phyloP scores from a whole-genome alignment of 1,140 invertebrate species.

The Phthorimaea operculella region DNA sequence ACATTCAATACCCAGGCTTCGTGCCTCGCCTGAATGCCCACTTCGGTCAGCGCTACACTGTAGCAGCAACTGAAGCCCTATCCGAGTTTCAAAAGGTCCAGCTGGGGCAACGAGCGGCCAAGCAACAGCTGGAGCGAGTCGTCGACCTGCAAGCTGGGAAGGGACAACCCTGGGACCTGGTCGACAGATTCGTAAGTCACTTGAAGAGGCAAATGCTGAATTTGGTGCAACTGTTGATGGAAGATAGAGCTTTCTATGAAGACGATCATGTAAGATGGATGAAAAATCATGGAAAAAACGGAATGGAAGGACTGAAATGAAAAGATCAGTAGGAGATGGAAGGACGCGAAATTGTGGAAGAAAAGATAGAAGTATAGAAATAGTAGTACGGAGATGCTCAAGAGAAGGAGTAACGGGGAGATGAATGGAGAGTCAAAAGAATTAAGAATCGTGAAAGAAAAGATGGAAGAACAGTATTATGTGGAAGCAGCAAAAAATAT shows the following conservation, averaged over 20 bases:
- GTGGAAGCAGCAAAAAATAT: too few relatives aligned
- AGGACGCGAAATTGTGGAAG: too few relatives aligned
- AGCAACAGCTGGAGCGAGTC: constrained; percentile 66
- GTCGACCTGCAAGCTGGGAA: constrained; percentile 69
- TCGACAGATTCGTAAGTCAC: constrained; percentile 71
- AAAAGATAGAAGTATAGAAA: too few relatives aligned
- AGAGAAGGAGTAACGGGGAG: too few relatives aligned
- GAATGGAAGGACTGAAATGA: background rate
- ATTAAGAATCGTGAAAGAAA: too few relatives aligned
- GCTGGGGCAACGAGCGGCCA: constrained; percentile 65
- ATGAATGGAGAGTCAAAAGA: too few relatives aligned
- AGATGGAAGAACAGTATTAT: too few relatives aligned
- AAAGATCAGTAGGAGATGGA: too few relatives aligned
- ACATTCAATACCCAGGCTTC: constrained; percentile 67
- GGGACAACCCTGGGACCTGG: constrained; percentile 68
- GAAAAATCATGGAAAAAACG: constrained; percentile 21
- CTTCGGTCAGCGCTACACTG: constrained; percentile 74
- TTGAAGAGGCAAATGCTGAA: constrained; percentile 1
- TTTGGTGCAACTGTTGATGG: background rate
- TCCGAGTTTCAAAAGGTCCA: constrained; percentile 74
- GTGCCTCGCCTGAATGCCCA: constrained; percentile 71
- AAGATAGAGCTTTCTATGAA: background rate
- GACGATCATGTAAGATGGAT: constrained; percentile 17
- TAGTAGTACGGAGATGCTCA: too few relatives aligned
- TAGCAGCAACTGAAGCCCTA: constrained; percentile 74